Evolutionary conservation across 2,888 invertebrate species (phyloP).

Genomic region (Trisateles emortualis): DNA sequence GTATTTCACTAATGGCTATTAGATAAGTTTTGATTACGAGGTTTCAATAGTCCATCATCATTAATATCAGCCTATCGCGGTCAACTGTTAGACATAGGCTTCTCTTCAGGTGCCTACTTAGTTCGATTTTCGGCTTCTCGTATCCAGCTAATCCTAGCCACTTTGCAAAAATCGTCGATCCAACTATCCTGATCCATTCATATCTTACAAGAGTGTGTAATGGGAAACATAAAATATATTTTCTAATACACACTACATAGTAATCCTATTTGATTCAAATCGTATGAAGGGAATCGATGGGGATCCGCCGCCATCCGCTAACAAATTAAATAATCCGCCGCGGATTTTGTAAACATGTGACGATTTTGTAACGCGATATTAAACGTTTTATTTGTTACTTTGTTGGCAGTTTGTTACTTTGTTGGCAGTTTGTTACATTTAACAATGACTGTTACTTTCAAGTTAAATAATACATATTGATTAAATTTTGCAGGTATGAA

Average conservation of each 20-base stretch:
- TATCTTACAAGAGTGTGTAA: too few species aligned
- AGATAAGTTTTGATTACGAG: too few species aligned
- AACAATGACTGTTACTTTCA: not conserved
- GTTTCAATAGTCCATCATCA: too few species aligned
- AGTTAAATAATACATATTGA: not conserved
- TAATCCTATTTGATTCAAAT: conserved; percentile 41
- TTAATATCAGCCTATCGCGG: too few species aligned
- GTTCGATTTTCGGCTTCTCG: too few species aligned
- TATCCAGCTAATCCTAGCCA: too few species aligned
- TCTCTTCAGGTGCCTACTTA: too few species aligned
- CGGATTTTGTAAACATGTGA: conserved; percentile 50
- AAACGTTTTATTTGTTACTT: conserved; percentile 4
- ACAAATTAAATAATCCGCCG: conserved; percentile 62
- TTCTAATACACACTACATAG: conserved; percentile 19
- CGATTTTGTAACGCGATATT: conserved; percentile 23
- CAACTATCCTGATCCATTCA: too few species aligned
- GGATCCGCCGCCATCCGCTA: conserved; percentile 54
- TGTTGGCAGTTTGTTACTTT: conserved; percentile 1
- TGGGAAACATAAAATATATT: conserved; percentile 21
- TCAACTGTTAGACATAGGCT: too few species aligned
- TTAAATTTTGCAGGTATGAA: too few species aligned
- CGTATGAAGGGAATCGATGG: conserved; percentile 56
- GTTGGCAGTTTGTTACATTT: not conserved
- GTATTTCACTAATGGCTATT: too few species aligned
- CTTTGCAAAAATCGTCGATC: too few species aligned